These are phyloP conservation scores for Falco cherrug DNA, from an alignment of 2,797 vertebrate species.

Conservation along the genomic window DNA sequence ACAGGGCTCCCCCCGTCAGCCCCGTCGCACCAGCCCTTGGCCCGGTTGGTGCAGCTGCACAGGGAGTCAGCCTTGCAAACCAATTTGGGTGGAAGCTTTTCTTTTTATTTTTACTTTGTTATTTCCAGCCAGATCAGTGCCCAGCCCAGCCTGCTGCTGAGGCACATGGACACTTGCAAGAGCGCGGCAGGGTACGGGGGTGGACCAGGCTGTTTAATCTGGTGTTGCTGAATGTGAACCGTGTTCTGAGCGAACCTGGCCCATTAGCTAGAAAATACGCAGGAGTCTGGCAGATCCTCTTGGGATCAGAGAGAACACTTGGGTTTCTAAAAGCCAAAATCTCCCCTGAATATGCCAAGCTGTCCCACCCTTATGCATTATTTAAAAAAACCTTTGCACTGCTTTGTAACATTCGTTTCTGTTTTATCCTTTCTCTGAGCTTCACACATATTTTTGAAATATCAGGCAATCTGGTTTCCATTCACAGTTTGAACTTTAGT, in stretches of 20 bases:
- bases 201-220: neutral
- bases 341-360: neutral
- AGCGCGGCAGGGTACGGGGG: neutral
- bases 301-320: neutral
- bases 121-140: neutral
- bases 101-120: neutral
- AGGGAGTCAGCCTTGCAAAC: neutral
- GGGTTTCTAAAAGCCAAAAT: neutral
- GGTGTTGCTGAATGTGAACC: neutral
- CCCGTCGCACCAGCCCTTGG: neutral
- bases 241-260: neutral
- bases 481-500: slow-evolving; percentile 15
- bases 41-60: neutral
- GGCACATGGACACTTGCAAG: neutral
- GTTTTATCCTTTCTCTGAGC: slow-evolving; percentile 3
- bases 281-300: neutral
- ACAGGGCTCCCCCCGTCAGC: neutral
- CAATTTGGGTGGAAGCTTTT: neutral
- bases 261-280: slow-evolving; percentile 1
- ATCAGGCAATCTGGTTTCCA: neutral
- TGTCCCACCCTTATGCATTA: neutral
- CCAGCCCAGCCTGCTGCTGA: neutral
- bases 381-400: neutral
- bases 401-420: slow-evolving; percentile 16
- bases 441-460: slow-evolving; percentile 26